These are phyloP conservation scores for Drosophila carrolli DNA, from an alignment of 1,140 invertebrate genomes.

Conservation along the genomic window DNA sequence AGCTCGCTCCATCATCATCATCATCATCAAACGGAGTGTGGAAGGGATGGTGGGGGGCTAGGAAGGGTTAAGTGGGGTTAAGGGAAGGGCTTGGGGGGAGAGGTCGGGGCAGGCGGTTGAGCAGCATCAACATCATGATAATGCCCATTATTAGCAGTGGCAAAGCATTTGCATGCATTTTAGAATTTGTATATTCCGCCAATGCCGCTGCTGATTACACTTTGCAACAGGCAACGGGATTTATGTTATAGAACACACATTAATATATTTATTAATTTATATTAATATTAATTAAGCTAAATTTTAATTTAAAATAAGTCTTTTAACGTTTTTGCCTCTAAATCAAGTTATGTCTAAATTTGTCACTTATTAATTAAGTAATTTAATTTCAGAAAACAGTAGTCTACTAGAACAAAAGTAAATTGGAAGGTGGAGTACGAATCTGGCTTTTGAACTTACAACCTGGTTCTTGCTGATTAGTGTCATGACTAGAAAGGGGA, in stretches of 20 bases:
- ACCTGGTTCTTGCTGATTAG: conserved; percentile 12
- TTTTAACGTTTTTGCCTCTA: too few relatives aligned
- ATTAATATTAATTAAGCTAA: too few relatives aligned
- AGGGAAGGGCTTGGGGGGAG: not conserved
- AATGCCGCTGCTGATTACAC: conserved; percentile 34
- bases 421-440: too few relatives aligned
- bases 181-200: conserved; percentile 65
- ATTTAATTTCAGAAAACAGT: too few relatives aligned
- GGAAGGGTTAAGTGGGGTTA: not conserved
- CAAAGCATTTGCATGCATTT: conserved; percentile 67
- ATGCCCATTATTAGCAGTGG: conserved; percentile 77
- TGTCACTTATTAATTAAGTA: too few relatives aligned
- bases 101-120: conserved; percentile 13
- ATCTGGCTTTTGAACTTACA: too few relatives aligned
- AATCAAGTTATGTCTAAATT: too few relatives aligned
- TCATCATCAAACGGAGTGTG: not conserved
- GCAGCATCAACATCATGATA: conserved; percentile 68
- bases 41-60: not conserved
- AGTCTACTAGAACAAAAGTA: too few relatives aligned
- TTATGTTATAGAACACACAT: not conserved
- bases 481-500: conserved; percentile 8
- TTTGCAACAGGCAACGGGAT: not conserved
- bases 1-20: conserved; percentile 25
- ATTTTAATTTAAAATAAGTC: too few relatives aligned
- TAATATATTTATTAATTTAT: too few relatives aligned